phyloP scores from a whole-genome alignment of 2,797 vertebrate genomes.

The Falco columbarius region DNA sequence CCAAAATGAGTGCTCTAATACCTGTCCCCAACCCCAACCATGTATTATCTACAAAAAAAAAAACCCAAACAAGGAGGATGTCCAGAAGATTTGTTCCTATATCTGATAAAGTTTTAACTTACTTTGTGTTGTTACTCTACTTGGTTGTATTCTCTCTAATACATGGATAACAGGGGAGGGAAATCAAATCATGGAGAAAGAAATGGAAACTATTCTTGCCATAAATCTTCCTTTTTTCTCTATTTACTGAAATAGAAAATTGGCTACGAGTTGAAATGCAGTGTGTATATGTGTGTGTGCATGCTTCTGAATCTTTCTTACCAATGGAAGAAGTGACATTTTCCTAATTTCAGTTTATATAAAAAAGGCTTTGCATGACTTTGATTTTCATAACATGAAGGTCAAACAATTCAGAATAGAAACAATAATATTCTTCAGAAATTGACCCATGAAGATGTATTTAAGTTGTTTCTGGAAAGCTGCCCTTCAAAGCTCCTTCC shows the following conservation, averaged over 20 bases:
- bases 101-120: neutral
- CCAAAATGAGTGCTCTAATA: neutral
- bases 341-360: slow-evolving; percentile 57
- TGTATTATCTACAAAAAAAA: neutral
- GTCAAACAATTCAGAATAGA: slow-evolving; percentile 52
- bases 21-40: accelerated
- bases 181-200: neutral
- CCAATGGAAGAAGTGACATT: slow-evolving; percentile 32
- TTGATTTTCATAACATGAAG: slow-evolving; percentile 56
- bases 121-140: neutral
- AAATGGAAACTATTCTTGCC: slow-evolving; percentile 35
- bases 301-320: neutral
- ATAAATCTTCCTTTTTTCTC: slow-evolving; percentile 25
- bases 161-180: neutral
- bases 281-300: neutral
- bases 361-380: slow-evolving; percentile 50
- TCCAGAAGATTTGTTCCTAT: neutral
- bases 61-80: neutral
- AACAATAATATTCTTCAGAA: slow-evolving; percentile 56
- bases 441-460: slow-evolving; percentile 38
- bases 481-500: slow-evolving; percentile 62
- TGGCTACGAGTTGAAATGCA: neutral
- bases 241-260: slow-evolving; percentile 36
- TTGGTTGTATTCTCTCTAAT: slow-evolving; percentile 12
- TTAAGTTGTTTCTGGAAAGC: slow-evolving; percentile 31